Percentiles rank a stretch among this genome's conserved stretches.
Evolutionary conservation across 2,113 vertebrate species (phyloP).

Genomic region (Pyxicephalus adspersus): DNA sequence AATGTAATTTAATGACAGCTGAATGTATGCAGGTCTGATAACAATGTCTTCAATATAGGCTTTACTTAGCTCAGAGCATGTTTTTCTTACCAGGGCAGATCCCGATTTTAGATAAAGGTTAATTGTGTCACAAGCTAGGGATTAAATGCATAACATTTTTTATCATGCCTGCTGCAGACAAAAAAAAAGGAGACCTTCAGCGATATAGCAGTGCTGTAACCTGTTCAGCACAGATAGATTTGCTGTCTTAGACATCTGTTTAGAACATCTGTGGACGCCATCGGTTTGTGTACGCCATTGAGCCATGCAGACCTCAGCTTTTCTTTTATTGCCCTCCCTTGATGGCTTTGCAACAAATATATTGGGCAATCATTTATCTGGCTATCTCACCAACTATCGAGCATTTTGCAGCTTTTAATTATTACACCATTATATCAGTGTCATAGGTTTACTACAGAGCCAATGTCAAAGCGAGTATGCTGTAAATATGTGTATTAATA

Average conservation of each 20-base stretch:
- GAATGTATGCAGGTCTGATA: slow-evolving; percentile 12
- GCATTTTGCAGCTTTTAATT: slow-evolving; percentile 20
- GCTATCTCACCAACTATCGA: slow-evolving; percentile 13
- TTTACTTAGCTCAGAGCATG: slow-evolving; percentile 7
- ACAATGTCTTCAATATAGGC: neutral
- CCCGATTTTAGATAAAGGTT: slow-evolving; percentile 38
- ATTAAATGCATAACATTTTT: slow-evolving; percentile 35
- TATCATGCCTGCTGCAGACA: slow-evolving; percentile 21
- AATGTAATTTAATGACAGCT: slow-evolving; percentile 12
- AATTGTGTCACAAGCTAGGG: slow-evolving; percentile 9
- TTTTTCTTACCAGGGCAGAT: slow-evolving; percentile 33
- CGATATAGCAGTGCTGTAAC: slow-evolving; percentile 29
- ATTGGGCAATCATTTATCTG: slow-evolving; percentile 49
- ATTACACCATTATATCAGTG: slow-evolving; percentile 6
- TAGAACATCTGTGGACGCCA: slow-evolving; percentile 48
- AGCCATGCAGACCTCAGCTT: slow-evolving; percentile 47
- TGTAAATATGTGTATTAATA: neutral
- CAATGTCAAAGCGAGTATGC: neutral
- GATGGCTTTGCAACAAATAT: slow-evolving; percentile 41
- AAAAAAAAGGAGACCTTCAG: slow-evolving; percentile 16
- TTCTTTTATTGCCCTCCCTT: slow-evolving; percentile 41
- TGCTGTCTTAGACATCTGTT: slow-evolving; percentile 53
- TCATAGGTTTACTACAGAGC: neutral
- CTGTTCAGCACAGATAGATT: slow-evolving; percentile 50
- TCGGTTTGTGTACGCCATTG: slow-evolving; percentile 39